Conservation (phyloP, 2,888 invertebrate species). For the Melanostoma scalare region DNA sequence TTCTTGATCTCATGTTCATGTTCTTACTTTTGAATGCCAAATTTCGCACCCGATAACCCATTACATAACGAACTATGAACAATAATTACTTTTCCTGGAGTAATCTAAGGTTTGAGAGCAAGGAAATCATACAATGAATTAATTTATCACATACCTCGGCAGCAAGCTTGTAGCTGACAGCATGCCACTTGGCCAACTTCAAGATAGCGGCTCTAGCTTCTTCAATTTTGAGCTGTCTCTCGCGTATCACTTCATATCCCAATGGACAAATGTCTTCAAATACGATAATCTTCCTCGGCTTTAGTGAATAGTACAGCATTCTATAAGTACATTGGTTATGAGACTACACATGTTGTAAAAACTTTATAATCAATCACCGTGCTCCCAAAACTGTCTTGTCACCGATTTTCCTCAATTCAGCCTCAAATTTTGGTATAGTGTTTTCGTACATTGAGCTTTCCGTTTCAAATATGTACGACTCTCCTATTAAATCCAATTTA, state of each 20-base stretch:
- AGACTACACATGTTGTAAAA: neutral
- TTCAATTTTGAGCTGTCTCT: neutral
- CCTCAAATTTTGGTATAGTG: constrained; percentile 76
- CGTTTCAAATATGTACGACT: constrained; percentile 74
- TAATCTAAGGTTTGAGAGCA: neutral
- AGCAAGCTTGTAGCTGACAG: constrained; percentile 45
- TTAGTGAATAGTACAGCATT: constrained; percentile 60
- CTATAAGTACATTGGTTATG: neutral
- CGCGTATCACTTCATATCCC: neutral
- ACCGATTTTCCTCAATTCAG: constrained; percentile 73
- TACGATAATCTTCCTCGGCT: constrained; percentile 1
- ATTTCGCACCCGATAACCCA: too few relatives aligned
- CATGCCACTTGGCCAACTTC: constrained; percentile 33
- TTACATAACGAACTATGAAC: too few relatives aligned
- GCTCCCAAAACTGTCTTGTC: constrained; percentile 25
- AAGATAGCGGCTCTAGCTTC: constrained; percentile 1
- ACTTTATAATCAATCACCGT: neutral
- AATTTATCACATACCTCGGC: constrained; percentile 29
- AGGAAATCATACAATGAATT: neutral
- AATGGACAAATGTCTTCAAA: constrained; percentile 1
- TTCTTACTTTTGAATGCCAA: too few relatives aligned
- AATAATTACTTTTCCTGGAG: too few relatives aligned
- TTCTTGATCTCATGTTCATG: too few relatives aligned
- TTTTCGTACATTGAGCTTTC: constrained; percentile 77
- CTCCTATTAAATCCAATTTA: constrained; percentile 75